Percentiles rank a stretch among this genome's conserved stretches.
phyloP scores from a whole-genome alignment of 2,888 invertebrate species.

The Apocheima hispidaria region DNA sequence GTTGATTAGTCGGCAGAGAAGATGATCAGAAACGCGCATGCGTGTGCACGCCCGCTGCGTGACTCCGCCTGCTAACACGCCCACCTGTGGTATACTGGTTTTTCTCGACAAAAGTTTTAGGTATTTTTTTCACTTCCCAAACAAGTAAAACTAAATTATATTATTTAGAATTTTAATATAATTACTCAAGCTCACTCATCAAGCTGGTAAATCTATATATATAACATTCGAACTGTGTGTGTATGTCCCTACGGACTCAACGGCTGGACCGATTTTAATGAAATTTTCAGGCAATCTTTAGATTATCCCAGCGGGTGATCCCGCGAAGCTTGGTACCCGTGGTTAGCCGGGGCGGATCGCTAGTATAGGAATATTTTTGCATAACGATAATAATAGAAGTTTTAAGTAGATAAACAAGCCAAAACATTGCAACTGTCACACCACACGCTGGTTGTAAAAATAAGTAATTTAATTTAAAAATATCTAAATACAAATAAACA shows the following conservation, averaged over 20 bases:
- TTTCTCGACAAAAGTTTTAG: slow-evolving; percentile 47
- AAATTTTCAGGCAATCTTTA: too few species aligned
- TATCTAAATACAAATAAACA: slow-evolving; percentile 29
- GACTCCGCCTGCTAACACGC: slow-evolving; percentile 79
- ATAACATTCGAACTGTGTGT: too few species aligned
- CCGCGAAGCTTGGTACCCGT: too few species aligned
- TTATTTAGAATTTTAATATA: slow-evolving; percentile 4
- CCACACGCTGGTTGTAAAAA: slow-evolving; percentile 27
- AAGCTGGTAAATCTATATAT: slow-evolving; percentile 8
- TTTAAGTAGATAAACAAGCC: slow-evolving; percentile 33
- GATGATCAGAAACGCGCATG: slow-evolving; percentile 70
- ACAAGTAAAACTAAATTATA: background rate
- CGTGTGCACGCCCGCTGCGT: slow-evolving; percentile 73
- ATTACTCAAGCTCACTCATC: too few species aligned
- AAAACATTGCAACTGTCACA: slow-evolving; percentile 34
- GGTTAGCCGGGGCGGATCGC: too few species aligned
- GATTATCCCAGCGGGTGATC: too few species aligned
- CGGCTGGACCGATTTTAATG: too few species aligned
- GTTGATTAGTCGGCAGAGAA: slow-evolving; percentile 58
- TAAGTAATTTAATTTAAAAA: slow-evolving; percentile 22
- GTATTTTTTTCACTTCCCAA: slow-evolving; percentile 61
- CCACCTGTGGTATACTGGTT: slow-evolving; percentile 77
- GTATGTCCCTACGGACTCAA: too few species aligned
- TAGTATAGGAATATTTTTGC: too few species aligned
- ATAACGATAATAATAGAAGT: slow-evolving; percentile 12